Evolutionary conservation across 2,113 vertebrate species (phyloP).

Genomic region (Hyaena hyaena): DNA sequence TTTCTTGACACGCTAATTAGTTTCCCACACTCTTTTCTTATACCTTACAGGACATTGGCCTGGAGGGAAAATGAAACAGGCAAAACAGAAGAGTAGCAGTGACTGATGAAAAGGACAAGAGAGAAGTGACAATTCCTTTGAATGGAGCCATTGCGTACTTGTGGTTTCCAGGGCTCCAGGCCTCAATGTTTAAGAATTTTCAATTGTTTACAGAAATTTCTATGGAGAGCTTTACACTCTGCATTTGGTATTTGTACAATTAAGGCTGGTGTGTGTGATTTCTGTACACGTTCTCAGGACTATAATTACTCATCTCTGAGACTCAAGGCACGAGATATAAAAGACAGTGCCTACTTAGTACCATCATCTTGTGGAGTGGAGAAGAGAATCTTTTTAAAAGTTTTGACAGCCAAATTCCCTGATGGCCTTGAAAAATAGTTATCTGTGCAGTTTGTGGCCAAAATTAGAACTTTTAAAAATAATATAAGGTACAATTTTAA

Average conservation of each 20-base stretch:
- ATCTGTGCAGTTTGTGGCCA: not conserved
- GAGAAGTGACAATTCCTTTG: constrained; percentile 61
- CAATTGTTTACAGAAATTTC: constrained; percentile 58
- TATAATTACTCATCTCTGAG: not conserved
- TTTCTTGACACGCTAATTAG: constrained; percentile 81
- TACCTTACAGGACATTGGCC: constrained; percentile 55
- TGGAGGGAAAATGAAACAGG: constrained; percentile 60
- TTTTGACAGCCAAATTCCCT: not conserved
- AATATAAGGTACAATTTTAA: not conserved
- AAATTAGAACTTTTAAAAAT: not conserved
- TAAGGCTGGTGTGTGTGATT: not conserved
- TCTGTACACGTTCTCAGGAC: not conserved
- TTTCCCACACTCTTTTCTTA: constrained; percentile 56
- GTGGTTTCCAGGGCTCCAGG: not conserved
- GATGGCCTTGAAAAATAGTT: not conserved
- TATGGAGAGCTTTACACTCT: not conserved
- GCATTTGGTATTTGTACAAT: not conserved
- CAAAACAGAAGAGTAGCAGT: constrained; percentile 46
- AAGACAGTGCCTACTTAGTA: not conserved
- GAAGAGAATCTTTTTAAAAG: not conserved
- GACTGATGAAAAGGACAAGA: constrained; percentile 71
- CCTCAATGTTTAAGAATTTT: constrained; percentile 56
- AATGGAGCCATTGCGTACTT: constrained; percentile 65
- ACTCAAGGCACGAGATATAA: not conserved
- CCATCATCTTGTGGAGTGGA: not conserved